Base-by-base conservation (phyloP, 2,113 vertebrate species). In the Silurus meridionalis region DNA sequence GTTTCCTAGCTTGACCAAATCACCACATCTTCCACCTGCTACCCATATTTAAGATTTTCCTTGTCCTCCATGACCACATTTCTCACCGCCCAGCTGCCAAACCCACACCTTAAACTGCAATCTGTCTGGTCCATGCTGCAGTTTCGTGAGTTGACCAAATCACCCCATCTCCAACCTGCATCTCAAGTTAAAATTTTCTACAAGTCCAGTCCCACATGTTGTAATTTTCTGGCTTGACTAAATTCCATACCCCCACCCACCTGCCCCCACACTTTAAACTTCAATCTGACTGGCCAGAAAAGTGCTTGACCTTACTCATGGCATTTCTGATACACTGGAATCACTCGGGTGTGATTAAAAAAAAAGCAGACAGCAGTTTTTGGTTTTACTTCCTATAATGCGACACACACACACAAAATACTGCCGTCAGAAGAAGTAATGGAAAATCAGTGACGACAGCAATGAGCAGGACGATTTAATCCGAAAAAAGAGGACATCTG, bases 351-450 rank as follows among this genome's bases (percentile, higher is more conserved):
- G 19, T 75, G 21, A 75, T 52, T 0, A 23, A 19, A 58, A 8
- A 63, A 72, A 72, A 72, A 48, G 21, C 72, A 75, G 72, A 75
- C 72, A 52, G 0, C 19, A 19, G 71, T 80, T 46, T 60, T 80
- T 17, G 61, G 78, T 80, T 80, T 80, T 61, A 80, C 78, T 80
- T 80, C 78, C 78, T 19, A 80, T 61, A 46, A 46, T 48, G 14
- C 28, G 8, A 57, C 64, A 69, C 67, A 19, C 37, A 74, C 71
- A 23, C 71, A 13, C 48, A 53, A 48, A 52, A 5, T 6, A 6
- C 14, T 37, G 14, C 2, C 37, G 69, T 69, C 66, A 69, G 66
- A 69, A 15, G 6, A 14, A 15, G 66, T 50, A 50, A 50, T 50
- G 69, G 69, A 72, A 69, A 72, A 48, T 8, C 46, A 72, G 0